These are phyloP conservation scores for Macrobrachium nipponense DNA, from an alignment of 1,140 invertebrate species.

Conservation along the genomic window DNA sequence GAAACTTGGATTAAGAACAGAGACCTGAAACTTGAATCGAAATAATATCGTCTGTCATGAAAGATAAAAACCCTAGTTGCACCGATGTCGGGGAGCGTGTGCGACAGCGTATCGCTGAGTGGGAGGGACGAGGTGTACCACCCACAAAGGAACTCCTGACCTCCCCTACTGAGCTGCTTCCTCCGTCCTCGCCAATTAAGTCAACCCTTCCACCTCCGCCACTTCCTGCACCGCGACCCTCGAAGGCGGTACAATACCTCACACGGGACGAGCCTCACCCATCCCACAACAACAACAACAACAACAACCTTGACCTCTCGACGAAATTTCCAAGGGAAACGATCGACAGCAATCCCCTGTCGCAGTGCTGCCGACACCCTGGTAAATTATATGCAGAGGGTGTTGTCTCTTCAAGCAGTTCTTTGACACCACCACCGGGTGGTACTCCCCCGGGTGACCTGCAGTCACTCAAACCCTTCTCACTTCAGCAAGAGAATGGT, in stretches of 20 bases:
- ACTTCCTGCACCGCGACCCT: background rate
- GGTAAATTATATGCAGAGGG: no score
- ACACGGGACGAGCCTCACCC: no score
- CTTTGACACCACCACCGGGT: background rate
- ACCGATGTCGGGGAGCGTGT: slow-evolving; percentile 13
- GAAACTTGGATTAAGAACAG: no score
- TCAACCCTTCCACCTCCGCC: background rate
- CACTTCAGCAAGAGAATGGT: slow-evolving; percentile 19
- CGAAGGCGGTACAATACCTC: no score
- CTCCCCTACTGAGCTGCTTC: background rate
- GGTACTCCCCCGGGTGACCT: background rate
- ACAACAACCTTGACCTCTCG: no score
- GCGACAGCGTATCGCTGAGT: slow-evolving; percentile 50
- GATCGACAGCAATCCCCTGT: no score
- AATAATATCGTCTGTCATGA: slow-evolving; percentile 21
- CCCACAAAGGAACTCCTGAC: background rate
- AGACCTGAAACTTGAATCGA: no score
- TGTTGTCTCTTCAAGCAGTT: no score
- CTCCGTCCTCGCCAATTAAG: background rate
- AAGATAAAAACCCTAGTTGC: slow-evolving; percentile 7
- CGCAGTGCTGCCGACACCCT: no score
- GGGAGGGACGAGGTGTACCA: slow-evolving; percentile 22
- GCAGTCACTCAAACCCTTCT: background rate
- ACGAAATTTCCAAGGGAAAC: no score
- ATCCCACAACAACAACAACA: no score